Percentiles rank a stretch among this genome's conserved stretches.
These are phyloP conservation scores for Arizona elegans DNA, from an alignment of 2,113 vertebrate genomes.

Conservation along the genomic window DNA sequence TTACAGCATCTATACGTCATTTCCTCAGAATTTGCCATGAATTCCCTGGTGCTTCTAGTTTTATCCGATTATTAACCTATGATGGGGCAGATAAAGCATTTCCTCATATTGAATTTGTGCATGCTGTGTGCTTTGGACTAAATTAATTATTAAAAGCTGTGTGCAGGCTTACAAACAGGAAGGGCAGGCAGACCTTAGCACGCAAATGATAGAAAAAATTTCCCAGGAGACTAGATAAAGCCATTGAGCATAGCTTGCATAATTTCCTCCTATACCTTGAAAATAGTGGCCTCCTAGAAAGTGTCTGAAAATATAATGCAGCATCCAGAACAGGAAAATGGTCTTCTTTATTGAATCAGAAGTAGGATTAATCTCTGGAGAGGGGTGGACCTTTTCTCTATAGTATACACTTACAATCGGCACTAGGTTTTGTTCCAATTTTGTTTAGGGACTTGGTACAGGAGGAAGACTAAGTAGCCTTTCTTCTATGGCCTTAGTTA, in stretches of 20 bases:
- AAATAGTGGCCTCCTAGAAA: conserved; percentile 10
- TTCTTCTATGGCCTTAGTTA: neutral
- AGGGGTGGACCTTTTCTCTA: neutral
- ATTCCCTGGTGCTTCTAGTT: conserved; percentile 61
- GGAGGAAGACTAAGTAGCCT: neutral
- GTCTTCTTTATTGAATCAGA: conserved; percentile 4
- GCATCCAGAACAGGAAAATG: neutral
- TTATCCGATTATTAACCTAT: conserved; percentile 73
- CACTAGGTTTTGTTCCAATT: neutral
- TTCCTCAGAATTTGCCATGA: conserved; percentile 60
- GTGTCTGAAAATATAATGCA: conserved; percentile 15
- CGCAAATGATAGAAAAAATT: conserved; percentile 37
- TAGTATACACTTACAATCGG: neutral
- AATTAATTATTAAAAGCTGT: conserved; percentile 88
- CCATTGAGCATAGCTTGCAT: conserved; percentile 42
- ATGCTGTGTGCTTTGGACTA: conserved; percentile 73
- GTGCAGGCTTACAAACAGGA: conserved; percentile 76
- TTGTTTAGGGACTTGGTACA: neutral
- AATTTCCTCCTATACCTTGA: conserved; percentile 14
- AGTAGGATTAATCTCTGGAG: neutral
- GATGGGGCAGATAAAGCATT: conserved; percentile 77
- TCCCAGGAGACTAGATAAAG: conserved; percentile 50
- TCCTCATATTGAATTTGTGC: conserved; percentile 80
- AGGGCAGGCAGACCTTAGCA: conserved; percentile 72
- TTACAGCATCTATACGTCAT: conserved; percentile 50